These are phyloP conservation scores for Sicus ferrugineus DNA, from an alignment of 2,888 invertebrate genomes.

Conservation along the genomic window DNA sequence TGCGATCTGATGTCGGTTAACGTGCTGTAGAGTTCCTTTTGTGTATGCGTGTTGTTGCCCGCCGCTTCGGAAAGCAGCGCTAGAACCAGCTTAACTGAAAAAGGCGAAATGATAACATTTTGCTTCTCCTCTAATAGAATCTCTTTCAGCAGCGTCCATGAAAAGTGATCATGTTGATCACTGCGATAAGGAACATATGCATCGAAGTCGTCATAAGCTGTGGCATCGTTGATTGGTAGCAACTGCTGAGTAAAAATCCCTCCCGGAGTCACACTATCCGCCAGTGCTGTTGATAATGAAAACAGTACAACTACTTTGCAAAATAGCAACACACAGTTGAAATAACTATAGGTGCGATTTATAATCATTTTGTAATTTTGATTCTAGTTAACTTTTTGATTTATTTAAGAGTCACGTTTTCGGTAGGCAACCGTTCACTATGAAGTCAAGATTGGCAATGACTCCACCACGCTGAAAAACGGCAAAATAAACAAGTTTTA, in stretches of 20 bases:
- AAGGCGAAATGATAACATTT: constrained; percentile 78
- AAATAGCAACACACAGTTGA: neutral
- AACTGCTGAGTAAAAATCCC: constrained; percentile 50
- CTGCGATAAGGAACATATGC: constrained; percentile 59
- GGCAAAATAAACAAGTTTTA: constrained; percentile 18
- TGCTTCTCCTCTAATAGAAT: constrained; percentile 51
- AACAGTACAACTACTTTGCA: neutral
- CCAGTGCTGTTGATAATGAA: constrained; percentile 6
- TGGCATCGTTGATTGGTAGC: constrained; percentile 13
- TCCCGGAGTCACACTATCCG: constrained; percentile 44
- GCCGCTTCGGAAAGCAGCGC: constrained; percentile 79
- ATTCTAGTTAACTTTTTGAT: neutral
- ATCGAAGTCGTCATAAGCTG: constrained; percentile 51
- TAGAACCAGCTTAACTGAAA: constrained; percentile 78
- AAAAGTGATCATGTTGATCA: constrained; percentile 69
- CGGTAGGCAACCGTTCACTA: constrained; percentile 1
- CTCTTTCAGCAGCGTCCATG: constrained; percentile 73
- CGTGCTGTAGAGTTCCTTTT: constrained; percentile 52
- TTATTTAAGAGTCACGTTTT: neutral
- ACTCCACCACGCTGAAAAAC: constrained; percentile 14
- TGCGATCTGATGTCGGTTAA: constrained; percentile 53
- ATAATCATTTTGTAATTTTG: constrained; percentile 7
- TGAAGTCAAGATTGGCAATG: constrained; percentile 16
- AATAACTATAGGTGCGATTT: neutral
- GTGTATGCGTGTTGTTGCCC: constrained; percentile 57